Evolutionary conservation across 2,888 invertebrate species (phyloP), one percentile per base, ranked within the genome.

Genomic region (Sympetrum striolatum): DNA sequence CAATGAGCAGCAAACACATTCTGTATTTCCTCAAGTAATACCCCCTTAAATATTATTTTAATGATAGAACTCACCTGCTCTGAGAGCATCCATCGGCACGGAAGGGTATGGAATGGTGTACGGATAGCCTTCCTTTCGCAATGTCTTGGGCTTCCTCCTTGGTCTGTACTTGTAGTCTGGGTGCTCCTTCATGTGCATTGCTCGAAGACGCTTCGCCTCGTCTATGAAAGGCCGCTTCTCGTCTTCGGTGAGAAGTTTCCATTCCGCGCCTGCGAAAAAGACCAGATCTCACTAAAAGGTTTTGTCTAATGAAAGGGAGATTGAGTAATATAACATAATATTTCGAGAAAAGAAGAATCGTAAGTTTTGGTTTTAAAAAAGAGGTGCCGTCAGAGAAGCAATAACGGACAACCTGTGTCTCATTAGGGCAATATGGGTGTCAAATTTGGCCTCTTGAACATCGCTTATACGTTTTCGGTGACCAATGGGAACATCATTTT

Each of bases 201-300:
- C 97, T 12, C 98, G 95, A 91, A 99, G 94, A 79, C 98, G 95
- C 93, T 99, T 98, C 0, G 99, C 98, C 94, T 98, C 98, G 93
- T 99, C 98, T 92, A 99, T 98, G 94, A 98, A 99, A 1, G 98
- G 98, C 91, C 98, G 95, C 93, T 98, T 99, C 92, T 98, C 98
- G 91, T 96, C 94, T 93, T 98, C 98, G 0, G 97, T 96, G 6
- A 99, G 94, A 91, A 97, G 93, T 93, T 98, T 99, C 98, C 99
- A 99, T 93, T 98, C 98, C 12, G 98, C 98, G 0, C 98, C 95
- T 92, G 91, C 2, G 79, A 81, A 81, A 80, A n/a, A 44, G 4
- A 44, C 37, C 25, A 18, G n/a, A 73, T 90, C 1, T 15, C 6
- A n/a, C 81, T 8, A 81, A 6, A 15, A 37, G 4, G 8, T 64